A percentile compares a stretch with the other conserved stretches of the same genome.
phyloP scores from a whole-genome alignment of 2,888 invertebrate species.

The Platerodrilus igneus region DNA sequence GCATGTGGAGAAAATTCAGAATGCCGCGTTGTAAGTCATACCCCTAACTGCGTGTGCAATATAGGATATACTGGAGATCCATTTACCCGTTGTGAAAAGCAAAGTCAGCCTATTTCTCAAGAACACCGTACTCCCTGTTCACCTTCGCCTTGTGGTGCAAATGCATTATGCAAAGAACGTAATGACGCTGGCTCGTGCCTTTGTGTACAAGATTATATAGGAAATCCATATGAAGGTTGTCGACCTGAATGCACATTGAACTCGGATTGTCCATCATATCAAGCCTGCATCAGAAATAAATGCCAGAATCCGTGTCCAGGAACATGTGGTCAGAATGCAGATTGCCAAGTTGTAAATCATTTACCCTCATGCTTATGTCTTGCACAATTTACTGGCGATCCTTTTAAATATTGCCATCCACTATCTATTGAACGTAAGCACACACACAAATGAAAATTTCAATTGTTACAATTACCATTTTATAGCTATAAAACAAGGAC shows the following conservation, averaged over 20 bases:
- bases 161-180: slow-evolving; percentile 55
- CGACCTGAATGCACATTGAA: slow-evolving; percentile 69
- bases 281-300: slow-evolving; percentile 64
- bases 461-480: slow-evolving; percentile 57
- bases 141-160: slow-evolving; percentile 63
- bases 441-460: too few relatives aligned
- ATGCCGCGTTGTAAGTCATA: slow-evolving; percentile 67
- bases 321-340: slow-evolving; percentile 68
- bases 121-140: slow-evolving; percentile 54
- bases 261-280: slow-evolving; percentile 63
- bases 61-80: slow-evolving; percentile 59
- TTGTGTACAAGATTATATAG: slow-evolving; percentile 57
- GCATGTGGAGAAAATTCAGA: slow-evolving; percentile 67
- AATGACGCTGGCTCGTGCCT: slow-evolving; percentile 57
- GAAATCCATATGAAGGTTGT: slow-evolving; percentile 58
- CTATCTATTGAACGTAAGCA: slow-evolving; percentile 32
- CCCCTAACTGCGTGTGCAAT: slow-evolving; percentile 63
- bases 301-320: slow-evolving; percentile 69
- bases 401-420: slow-evolving; percentile 58
- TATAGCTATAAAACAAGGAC: slow-evolving; percentile 55
- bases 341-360: slow-evolving; percentile 69
- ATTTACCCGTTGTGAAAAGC: slow-evolving; percentile 45
- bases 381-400: slow-evolving; percentile 59
- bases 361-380: slow-evolving; percentile 66
- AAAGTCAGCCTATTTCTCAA: too few relatives aligned